phyloP scores from a whole-genome alignment of 2,888 invertebrate genomes.

The Papilio demoleus region DNA sequence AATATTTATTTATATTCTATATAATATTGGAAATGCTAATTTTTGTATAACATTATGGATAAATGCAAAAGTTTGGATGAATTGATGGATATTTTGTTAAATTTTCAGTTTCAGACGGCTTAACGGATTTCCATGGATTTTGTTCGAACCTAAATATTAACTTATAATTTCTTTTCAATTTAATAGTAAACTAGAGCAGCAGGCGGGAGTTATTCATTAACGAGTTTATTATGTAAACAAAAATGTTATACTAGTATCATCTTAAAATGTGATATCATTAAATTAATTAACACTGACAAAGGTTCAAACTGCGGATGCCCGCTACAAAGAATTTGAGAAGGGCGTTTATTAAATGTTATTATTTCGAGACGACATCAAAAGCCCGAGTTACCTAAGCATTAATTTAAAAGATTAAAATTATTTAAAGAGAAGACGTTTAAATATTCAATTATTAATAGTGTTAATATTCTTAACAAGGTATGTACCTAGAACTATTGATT shows the following conservation, averaged over 20 bases:
- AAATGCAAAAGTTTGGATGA: too few species aligned
- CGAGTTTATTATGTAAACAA: too few species aligned
- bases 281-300: conserved; percentile 9
- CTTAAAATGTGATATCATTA: neutral
- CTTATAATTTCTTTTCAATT: too few species aligned
- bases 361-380: conserved; percentile 3
- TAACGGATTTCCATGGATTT: too few species aligned
- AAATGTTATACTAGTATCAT: neutral
- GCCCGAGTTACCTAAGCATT: conserved; percentile 1
- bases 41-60: too few species aligned
- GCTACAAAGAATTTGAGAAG: conserved; percentile 11
- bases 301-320: conserved; percentile 2
- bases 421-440: neutral
- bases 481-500: neutral
- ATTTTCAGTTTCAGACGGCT: too few species aligned
- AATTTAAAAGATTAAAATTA: neutral
- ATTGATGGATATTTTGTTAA: too few species aligned
- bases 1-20: too few species aligned
- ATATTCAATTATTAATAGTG: neutral
- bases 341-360: conserved; percentile 20
- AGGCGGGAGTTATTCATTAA: too few species aligned
- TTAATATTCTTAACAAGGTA: neutral
- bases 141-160: too few species aligned
- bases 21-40: too few species aligned
- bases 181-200: too few species aligned